These are phyloP conservation scores for Psophia crepitans DNA, from an alignment of 2,113 vertebrate species.

Conservation along the genomic window DNA sequence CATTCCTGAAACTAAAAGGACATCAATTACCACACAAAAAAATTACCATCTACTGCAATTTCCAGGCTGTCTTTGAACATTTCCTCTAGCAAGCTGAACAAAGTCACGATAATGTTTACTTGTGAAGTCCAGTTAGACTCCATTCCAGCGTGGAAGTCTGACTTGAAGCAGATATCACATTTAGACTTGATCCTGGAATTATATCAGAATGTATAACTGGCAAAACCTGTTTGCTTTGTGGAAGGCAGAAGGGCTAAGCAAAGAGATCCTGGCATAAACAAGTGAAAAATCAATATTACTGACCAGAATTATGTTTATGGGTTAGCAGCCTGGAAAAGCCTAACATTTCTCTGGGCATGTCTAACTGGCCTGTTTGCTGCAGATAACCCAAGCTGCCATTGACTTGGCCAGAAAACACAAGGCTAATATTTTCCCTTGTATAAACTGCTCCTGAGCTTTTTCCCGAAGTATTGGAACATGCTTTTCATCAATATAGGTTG, in stretches of 20 bases:
- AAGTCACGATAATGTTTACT: background rate
- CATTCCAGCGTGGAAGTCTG: background rate
- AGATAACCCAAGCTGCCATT: conserved; percentile 11
- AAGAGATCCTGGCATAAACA: background rate
- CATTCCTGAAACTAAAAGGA: background rate
- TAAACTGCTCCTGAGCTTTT: background rate
- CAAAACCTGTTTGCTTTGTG: background rate
- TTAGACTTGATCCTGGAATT: background rate
- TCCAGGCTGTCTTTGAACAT: background rate
- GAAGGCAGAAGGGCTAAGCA: background rate
- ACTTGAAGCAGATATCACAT: background rate
- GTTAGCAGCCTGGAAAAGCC: background rate
- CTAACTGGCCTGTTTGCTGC: background rate
- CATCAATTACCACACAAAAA: background rate
- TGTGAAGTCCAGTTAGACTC: background rate
- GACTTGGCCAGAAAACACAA: background rate
- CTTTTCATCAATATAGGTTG: conserved; percentile 28
- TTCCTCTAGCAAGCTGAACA: background rate
- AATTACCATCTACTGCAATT: background rate
- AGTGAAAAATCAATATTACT: background rate
- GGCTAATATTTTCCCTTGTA: background rate
- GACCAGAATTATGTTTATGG: background rate
- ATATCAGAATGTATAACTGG: background rate
- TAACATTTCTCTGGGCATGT: background rate
- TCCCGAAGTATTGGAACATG: background rate